Base-by-base conservation (phyloP, 92 coral and sea anemone genomes). In the Phymanthus crucifer region DNA sequence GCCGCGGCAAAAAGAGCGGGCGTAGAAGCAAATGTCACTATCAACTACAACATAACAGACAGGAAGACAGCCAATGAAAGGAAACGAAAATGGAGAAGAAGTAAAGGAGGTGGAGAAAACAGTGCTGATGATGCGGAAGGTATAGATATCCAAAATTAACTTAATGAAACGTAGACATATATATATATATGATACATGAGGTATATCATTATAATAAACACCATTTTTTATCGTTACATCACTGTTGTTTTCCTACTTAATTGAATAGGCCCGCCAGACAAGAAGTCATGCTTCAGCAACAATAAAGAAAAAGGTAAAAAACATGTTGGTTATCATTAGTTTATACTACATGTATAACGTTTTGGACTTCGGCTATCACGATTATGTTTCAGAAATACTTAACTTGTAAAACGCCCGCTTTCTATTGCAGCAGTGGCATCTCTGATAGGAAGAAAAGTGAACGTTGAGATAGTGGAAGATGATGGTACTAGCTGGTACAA, bases 1-100 rank as follows among this genome's bases (percentile, higher is more conserved):
- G 75, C 83, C 6, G 83, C 48, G 4, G 83, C 67, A 14, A 80
- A 56, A 33, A 54, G 85, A 35, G 71, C 56, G 13, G 79, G 36
- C 31, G 31, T 34, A 18, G 65, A 33, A 2, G 45, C 33, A 6
- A 40, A 80, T 26, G 66, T 80, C 24, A 69, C 43, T 0, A 40
- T 32, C 0, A 74, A 74, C 24, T 74, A 74, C 6, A 32, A 45
- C 40, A 47, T 7, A 56, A 38, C 23, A 14, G 78, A 37, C 26
- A 40, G 40, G 61, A 23, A 56, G 45, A 40, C 32, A 32, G 46
- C 34, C 13, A 74, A 33, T 21, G 66, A 47, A 8, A 40, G 78
- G 8, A 74, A 74, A 32, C 40, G 78, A 32, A 69, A 69, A 12
- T 69, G 73, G 73, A 69, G 73, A 6, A 31, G 73, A 12, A 69